Percentiles rank a stretch among this genome's conserved stretches.
phyloP scores from a whole-genome alignment of 1,140 invertebrate species.

The Drosophila chauvacae region DNA sequence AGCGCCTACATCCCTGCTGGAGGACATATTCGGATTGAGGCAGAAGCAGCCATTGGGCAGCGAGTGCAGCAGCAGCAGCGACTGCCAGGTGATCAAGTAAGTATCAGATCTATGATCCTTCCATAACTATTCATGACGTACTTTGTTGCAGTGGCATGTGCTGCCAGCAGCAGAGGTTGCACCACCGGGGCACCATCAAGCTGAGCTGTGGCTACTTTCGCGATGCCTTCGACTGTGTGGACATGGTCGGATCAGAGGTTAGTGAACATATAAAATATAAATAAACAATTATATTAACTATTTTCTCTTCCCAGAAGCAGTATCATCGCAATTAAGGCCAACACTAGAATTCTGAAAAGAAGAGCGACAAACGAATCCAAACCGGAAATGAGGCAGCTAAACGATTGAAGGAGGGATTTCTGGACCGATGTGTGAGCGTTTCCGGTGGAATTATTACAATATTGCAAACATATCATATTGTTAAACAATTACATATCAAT shows the following conservation, averaged over 20 bases:
- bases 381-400: constrained; percentile 17
- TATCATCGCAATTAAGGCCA: constrained; percentile 46
- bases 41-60: constrained; percentile 91
- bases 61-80: constrained; percentile 92
- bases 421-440: constrained; percentile 13
- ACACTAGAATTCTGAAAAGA: background rate
- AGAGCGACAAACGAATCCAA: constrained; percentile 5
- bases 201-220: constrained; percentile 96
- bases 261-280: background rate
- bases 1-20: constrained; percentile 25
- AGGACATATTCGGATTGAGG: constrained; percentile 54
- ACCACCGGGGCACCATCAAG: constrained; percentile 91
- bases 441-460: constrained; percentile 31
- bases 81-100: constrained; percentile 91
- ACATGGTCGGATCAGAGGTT: constrained; percentile 79
- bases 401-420: constrained; percentile 26
- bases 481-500: constrained; percentile 63
- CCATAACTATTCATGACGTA: background rate
- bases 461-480: constrained; percentile 52
- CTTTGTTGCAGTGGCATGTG: constrained; percentile 88
- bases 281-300: background rate
- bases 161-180: constrained; percentile 92
- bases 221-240: constrained; percentile 94
- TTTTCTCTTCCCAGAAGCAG: constrained; percentile 1
- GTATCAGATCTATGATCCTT: constrained; percentile 6